phyloP scores from a whole-genome alignment of 2,113 vertebrate species.

The Pongo pygmaeus region DNA sequence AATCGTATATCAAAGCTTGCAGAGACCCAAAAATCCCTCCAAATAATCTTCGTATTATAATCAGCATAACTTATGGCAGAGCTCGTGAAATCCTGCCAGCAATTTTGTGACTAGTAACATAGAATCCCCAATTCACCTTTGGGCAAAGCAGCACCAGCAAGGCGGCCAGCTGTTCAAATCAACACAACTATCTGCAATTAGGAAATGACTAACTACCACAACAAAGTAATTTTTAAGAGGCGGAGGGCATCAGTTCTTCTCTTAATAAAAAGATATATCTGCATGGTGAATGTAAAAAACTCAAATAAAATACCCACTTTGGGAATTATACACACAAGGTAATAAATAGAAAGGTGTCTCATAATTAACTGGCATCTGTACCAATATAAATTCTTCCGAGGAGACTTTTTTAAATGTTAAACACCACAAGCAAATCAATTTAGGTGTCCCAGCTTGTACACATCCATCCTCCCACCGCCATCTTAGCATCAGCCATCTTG shows the following conservation, averaged over 20 bases:
- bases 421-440: neutral
- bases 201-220: slow-evolving; percentile 65
- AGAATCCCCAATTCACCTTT: slow-evolving; percentile 80
- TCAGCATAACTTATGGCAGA: slow-evolving; percentile 45
- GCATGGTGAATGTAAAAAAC: neutral
- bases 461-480: neutral
- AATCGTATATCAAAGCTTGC: slow-evolving; percentile 45
- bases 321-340: neutral
- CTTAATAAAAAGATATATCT: slow-evolving; percentile 67
- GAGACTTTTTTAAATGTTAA: neutral
- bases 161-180: slow-evolving; percentile 79
- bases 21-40: slow-evolving; percentile 34
- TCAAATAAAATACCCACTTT: neutral
- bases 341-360: neutral
- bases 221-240: neutral
- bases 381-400: slow-evolving; percentile 1
- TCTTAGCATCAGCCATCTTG: neutral
- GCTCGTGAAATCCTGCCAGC: slow-evolving; percentile 51
- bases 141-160: slow-evolving; percentile 70
- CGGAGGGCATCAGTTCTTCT: neutral
- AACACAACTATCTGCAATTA: slow-evolving; percentile 75
- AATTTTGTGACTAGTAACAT: slow-evolving; percentile 41
- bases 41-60: slow-evolving; percentile 47
- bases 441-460: neutral
- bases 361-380: neutral